A percentile compares a stretch with the other conserved stretches of the same genome.
These are phyloP conservation scores for Lydus trimaculatus DNA, from an alignment of 2,888 invertebrate genomes.

Conservation along the genomic window DNA sequence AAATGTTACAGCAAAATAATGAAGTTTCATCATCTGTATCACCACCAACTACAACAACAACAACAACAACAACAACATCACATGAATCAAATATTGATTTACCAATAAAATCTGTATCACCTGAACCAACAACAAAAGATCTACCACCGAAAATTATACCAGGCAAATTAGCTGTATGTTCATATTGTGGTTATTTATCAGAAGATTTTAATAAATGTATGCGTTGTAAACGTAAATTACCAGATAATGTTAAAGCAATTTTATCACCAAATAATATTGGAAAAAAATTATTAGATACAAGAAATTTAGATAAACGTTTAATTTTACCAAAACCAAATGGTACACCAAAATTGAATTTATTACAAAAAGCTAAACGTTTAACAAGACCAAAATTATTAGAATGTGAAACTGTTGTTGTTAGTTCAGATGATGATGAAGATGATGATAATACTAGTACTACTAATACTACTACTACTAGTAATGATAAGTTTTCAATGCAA, in stretches of 20 bases:
- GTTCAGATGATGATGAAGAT: slow-evolving; percentile 73
- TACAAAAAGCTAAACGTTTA: slow-evolving; percentile 26
- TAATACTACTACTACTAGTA: too few relatives aligned
- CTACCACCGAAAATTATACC: slow-evolving; percentile 67
- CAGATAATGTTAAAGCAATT: slow-evolving; percentile 72
- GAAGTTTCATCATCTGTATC: neutral
- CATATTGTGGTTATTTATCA: slow-evolving; percentile 80
- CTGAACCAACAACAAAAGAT: slow-evolving; percentile 65
- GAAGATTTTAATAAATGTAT: slow-evolving; percentile 82
- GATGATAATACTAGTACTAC: too few relatives aligned
- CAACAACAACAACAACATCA: slow-evolving; percentile 3
- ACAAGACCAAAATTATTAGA: slow-evolving; percentile 62
- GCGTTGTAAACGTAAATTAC: slow-evolving; percentile 73
- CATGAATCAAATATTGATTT: slow-evolving; percentile 17
- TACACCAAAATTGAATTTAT: slow-evolving; percentile 29
- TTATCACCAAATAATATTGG: slow-evolving; percentile 40
- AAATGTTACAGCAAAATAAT: neutral
- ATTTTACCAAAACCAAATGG: slow-evolving; percentile 25
- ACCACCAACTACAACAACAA: neutral
- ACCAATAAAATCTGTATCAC: slow-evolving; percentile 48
- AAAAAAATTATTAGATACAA: slow-evolving; percentile 25
- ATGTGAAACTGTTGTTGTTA: slow-evolving; percentile 73
- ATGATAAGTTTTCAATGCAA: slow-evolving; percentile 36
- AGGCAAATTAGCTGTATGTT: slow-evolving; percentile 81
- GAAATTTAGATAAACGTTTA: slow-evolving; percentile 20